A percentile compares a stretch with the other conserved stretches of the same genome.
These are phyloP conservation scores for Furcula furcula DNA, from an alignment of 2,888 invertebrate species.

Conservation along the genomic window DNA sequence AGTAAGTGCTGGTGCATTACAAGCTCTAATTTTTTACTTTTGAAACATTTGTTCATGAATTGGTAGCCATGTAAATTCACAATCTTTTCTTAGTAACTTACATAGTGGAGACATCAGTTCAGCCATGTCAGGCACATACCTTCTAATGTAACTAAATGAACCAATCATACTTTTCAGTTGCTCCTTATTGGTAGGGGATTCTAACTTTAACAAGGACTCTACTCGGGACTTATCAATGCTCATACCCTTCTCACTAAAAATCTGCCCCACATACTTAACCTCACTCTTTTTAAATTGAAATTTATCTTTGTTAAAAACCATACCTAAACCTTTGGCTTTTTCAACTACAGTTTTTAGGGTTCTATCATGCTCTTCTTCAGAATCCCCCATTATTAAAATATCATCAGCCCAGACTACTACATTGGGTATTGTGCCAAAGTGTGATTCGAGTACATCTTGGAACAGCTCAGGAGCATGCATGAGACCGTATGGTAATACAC, in stretches of 20 bases:
- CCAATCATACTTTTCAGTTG: background rate
- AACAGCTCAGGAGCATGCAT: background rate
- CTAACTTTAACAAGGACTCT: background rate
- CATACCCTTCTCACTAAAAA: background rate
- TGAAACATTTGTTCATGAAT: background rate
- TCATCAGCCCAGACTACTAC: background rate
- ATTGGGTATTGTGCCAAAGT: background rate
- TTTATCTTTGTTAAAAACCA: background rate
- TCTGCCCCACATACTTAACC: background rate
- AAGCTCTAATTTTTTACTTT: background rate
- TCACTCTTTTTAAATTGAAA: background rate
- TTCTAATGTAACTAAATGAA: background rate
- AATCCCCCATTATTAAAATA: background rate
- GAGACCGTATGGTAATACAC: slow-evolving; percentile 6
- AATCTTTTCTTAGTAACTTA: background rate
- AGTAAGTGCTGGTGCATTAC: background rate
- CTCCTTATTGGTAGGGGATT: background rate
- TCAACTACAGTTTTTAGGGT: background rate
- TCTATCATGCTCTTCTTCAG: background rate
- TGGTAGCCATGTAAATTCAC: background rate
- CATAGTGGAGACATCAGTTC: background rate
- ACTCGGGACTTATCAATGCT: background rate
- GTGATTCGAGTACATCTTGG: background rate
- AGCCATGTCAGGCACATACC: background rate
- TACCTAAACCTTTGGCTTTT: background rate